Evolutionary conservation across 2,113 vertebrate species (phyloP).

Genomic region (Tauraco erythrolophus): DNA sequence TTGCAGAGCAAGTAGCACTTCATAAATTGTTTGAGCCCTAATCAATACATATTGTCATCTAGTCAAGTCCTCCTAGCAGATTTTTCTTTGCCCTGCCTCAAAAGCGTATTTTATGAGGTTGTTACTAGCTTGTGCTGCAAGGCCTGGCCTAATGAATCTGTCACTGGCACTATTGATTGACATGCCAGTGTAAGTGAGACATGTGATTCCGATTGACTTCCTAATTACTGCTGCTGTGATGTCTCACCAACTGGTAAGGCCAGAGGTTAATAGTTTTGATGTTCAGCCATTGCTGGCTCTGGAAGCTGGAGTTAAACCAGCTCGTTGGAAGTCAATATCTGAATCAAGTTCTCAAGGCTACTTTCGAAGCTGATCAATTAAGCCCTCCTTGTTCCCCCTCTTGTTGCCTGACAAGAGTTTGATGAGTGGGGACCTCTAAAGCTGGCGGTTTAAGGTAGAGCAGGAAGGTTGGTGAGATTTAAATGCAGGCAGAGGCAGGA

Average conservation of each 20-base stretch:
- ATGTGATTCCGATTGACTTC: slow-evolving; percentile 93
- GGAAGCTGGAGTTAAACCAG: slow-evolving; percentile 77
- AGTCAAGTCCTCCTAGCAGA: slow-evolving; percentile 75
- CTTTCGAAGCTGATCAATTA: slow-evolving; percentile 83
- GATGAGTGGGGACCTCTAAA: slow-evolving; percentile 72
- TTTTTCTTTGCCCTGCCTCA: slow-evolving; percentile 76
- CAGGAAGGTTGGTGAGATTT: slow-evolving; percentile 10
- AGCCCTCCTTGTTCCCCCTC: slow-evolving; percentile 65
- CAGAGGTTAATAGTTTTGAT: slow-evolving; percentile 97
- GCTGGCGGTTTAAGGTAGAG: slow-evolving; percentile 61
- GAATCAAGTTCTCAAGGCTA: slow-evolving; percentile 87
- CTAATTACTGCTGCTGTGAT: slow-evolving; percentile 98
- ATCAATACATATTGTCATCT: slow-evolving; percentile 87
- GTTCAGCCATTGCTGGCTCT: slow-evolving; percentile 80
- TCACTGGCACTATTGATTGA: slow-evolving; percentile 87
- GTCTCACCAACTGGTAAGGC: slow-evolving; percentile 85
- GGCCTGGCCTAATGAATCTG: slow-evolving; percentile 90
- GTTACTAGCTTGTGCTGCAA: slow-evolving; percentile 82
- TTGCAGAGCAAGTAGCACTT: slow-evolving; percentile 79
- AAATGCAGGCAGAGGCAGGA: background rate
- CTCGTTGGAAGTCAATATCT: slow-evolving; percentile 81
- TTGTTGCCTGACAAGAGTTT: slow-evolving; percentile 75
- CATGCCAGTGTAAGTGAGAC: slow-evolving; percentile 91
- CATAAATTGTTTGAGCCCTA: slow-evolving; percentile 83
- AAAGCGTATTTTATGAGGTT: slow-evolving; percentile 87